Evolutionary conservation across 1,140 invertebrate genomes (phyloP).

Genomic region (Diploscapter pachys): DNA sequence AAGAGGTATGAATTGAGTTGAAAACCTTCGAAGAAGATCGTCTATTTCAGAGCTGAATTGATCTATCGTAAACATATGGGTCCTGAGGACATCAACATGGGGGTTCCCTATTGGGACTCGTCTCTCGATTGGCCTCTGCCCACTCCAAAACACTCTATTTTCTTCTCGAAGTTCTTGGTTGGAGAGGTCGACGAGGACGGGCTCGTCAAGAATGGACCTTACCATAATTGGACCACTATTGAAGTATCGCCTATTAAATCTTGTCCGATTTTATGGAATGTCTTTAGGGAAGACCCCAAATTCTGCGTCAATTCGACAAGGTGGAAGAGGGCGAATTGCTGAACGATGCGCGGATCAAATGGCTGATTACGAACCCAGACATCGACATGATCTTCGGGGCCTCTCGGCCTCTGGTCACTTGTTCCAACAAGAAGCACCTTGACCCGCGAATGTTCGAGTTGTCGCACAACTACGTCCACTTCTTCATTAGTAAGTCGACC

Average conservation of each 20-base stretch:
- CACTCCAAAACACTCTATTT: slow-evolving; percentile 38
- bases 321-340: slow-evolving; percentile 34
- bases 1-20: background rate
- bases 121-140: slow-evolving; percentile 35
- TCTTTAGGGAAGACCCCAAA: slow-evolving; percentile 20
- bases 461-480: slow-evolving; percentile 39
- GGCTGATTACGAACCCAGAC: slow-evolving; percentile 30
- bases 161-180: slow-evolving; percentile 35
- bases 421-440: slow-evolving; percentile 34
- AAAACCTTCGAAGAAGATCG: too few relatives aligned
- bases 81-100: slow-evolving; percentile 20
- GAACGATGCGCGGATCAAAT: slow-evolving; percentile 35
- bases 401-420: slow-evolving; percentile 26
- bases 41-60: background rate
- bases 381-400: slow-evolving; percentile 34
- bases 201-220: slow-evolving; percentile 36
- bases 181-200: slow-evolving; percentile 37
- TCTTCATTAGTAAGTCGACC: slow-evolving; percentile 19
- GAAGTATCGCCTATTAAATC: slow-evolving; percentile 11
- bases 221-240: slow-evolving; percentile 41
- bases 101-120: slow-evolving; percentile 42
- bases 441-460: slow-evolving; percentile 35
- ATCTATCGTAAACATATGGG: slow-evolving; percentile 14
- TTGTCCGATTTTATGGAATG: background rate
- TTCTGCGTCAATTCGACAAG: slow-evolving; percentile 17